Evolutionary conservation across 2,113 vertebrate species (phyloP).

Genomic region (Phodopus roborovskii): DNA sequence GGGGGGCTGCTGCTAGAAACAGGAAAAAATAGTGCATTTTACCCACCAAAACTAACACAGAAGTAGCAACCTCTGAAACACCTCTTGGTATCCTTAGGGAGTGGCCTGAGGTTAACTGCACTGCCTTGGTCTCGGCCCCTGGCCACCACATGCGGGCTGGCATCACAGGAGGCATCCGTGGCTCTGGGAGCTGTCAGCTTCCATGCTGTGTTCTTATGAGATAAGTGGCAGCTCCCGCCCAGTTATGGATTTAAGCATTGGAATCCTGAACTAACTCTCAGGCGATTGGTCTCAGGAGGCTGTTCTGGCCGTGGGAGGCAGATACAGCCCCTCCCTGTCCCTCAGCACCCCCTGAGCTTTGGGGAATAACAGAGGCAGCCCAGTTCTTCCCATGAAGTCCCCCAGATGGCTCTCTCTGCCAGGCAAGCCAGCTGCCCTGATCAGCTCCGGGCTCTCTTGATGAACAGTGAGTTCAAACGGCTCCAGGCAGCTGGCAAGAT

Average conservation of each 20-base stretch:
- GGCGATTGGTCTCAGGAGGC: background rate
- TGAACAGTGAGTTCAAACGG: slow-evolving; percentile 66
- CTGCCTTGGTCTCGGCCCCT: background rate
- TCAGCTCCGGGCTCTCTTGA: slow-evolving; percentile 63
- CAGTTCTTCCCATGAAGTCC: background rate
- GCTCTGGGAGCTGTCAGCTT: background rate
- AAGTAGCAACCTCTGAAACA: background rate
- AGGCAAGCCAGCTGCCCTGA: slow-evolving; percentile 71
- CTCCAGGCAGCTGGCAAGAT: slow-evolving; percentile 78
- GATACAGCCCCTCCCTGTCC: background rate
- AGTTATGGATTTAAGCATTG: background rate
- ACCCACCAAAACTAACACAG: background rate
- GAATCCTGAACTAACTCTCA: background rate
- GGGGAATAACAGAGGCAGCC: background rate
- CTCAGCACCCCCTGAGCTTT: slow-evolving; percentile 10
- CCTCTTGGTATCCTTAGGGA: too few species aligned
- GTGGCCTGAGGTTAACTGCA: background rate
- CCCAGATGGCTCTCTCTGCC: slow-evolving; percentile 65
- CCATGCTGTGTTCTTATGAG: background rate
- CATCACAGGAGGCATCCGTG: background rate
- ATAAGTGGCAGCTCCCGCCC: background rate
- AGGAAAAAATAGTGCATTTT: slow-evolving; percentile 28
- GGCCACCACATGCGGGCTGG: background rate
- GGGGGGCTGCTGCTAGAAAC: background rate
- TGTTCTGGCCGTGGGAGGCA: background rate